A percentile compares a stretch with the other conserved stretches of the same genome.
Conservation (phyloP, 2,888 invertebrate genomes). For the Drosophila kuntzei region DNA sequence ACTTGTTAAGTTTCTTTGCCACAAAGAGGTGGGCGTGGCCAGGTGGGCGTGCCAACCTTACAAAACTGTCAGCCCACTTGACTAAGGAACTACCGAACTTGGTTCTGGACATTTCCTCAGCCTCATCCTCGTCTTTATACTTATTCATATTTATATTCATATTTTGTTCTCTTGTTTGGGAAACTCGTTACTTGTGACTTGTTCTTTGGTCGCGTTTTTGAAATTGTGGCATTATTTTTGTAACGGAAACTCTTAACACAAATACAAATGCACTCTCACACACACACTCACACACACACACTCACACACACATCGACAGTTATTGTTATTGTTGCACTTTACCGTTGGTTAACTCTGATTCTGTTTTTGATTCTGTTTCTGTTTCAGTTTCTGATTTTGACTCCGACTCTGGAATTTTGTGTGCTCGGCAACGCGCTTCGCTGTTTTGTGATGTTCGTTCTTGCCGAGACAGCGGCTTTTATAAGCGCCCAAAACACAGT, state of each 20-base stretch:
- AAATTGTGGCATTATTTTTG: slow-evolving; percentile 62
- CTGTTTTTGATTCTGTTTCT: slow-evolving; percentile 37
- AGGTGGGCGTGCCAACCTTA: slow-evolving; percentile 45
- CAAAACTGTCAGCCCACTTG: slow-evolving; percentile 59
- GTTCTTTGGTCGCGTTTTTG: slow-evolving; percentile 67
- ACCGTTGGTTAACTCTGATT: slow-evolving; percentile 62
- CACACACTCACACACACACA: slow-evolving; percentile 27
- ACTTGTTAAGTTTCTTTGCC: slow-evolving; percentile 55
- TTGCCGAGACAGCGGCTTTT: slow-evolving; percentile 64
- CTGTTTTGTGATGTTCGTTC: slow-evolving; percentile 75
- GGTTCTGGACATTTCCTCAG: slow-evolving; percentile 13
- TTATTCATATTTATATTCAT: background rate
- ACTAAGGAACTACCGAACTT: background rate
- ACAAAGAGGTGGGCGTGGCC: slow-evolving; percentile 20
- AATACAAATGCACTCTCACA: slow-evolving; percentile 41
- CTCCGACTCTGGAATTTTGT: slow-evolving; percentile 47
- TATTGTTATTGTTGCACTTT: slow-evolving; percentile 63
- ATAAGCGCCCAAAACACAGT: slow-evolving; percentile 44
- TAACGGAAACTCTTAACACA: slow-evolving; percentile 73
- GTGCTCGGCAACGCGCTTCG: slow-evolving; percentile 76
- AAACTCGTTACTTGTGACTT: slow-evolving; percentile 68
- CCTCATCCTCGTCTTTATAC: background rate
- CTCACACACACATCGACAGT: slow-evolving; percentile 5
- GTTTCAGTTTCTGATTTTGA: slow-evolving; percentile 30
- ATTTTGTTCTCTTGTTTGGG: slow-evolving; percentile 15